Evolutionary conservation across 2,113 vertebrate genomes (phyloP), one percentile per base, ranked within the genome.

Genomic region (Pelecanoides urinatrix): DNA sequence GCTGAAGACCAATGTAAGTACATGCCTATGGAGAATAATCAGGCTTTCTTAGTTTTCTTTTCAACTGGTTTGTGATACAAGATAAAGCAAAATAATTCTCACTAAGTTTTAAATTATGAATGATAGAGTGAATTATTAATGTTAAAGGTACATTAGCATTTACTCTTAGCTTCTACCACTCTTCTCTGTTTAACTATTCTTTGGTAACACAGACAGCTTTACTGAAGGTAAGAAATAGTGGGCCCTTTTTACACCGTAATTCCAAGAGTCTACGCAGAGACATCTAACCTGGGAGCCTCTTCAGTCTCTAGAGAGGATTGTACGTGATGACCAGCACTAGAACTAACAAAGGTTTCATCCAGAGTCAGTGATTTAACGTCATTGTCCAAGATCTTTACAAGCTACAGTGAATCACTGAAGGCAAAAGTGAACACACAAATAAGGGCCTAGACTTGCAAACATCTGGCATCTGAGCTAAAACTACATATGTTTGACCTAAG

Each of bases 81-180:
- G 82, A 88, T 52, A 86, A 86, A 95, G 65, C n/a, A 97, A 92
- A 97, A 96, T 89, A 93, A 88, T 95, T 94, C 85, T 73, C 74
- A 86, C 38, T 44, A 53, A 88, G 79, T 44, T 88, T 80, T 96
- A 78, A 95, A 94, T 95, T 79, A 95, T 79, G 55, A 92, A 94
- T 83, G 36, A 74, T 25, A 27, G 30, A 32, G 62, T 95, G 86
- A 95, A 95, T 96, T 94, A 92, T 95, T 95, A 82, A 96, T 89
- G 40, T 78, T 67, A 78, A 92, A 95, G 77, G 58, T 70, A 72
- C 79, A 67, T 74, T 47, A 93, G 40, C 5, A 4, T 94, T 94
- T 88, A 95, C 61, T 78, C 23, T 86, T 22, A 27, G 32, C 44
- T 87, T 84, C 81, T 44, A 58, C 58, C 3, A 6, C 25, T 58